Conservation (phyloP, 2,888 invertebrate genomes). For the Protophormia terraenovae region DNA sequence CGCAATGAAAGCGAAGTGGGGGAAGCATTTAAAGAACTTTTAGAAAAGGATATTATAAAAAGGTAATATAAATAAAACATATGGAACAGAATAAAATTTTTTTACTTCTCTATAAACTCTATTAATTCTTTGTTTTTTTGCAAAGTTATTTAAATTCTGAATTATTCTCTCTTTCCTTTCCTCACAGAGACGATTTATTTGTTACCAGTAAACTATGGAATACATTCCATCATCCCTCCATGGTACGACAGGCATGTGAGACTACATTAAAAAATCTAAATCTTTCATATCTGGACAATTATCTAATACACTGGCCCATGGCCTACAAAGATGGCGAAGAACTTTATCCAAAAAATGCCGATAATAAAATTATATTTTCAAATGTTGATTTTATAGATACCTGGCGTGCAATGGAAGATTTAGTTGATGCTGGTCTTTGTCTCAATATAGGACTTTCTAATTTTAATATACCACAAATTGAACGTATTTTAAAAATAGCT, state of each 20-base stretch:
- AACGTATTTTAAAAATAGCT: conserved; percentile 84
- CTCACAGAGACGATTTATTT: conserved; percentile 85
- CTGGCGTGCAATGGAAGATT: conserved; percentile 88
- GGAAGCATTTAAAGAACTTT: conserved; percentile 84
- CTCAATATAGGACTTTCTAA: conserved; percentile 88
- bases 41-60: conserved; percentile 86
- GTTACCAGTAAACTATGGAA: conserved; percentile 94
- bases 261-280: conserved; percentile 87
- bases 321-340: conserved; percentile 85
- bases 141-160: too few species aligned
- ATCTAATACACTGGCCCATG: conserved; percentile 96
- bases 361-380: conserved; percentile 84
- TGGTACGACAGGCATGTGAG: conserved; percentile 87
- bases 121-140: too few species aligned
- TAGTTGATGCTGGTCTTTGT: conserved; percentile 86
- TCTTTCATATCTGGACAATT: conserved; percentile 91
- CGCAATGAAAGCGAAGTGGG: conserved; percentile 90
- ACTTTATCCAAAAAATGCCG: conserved; percentile 84
- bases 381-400: conserved; percentile 88
- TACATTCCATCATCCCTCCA: conserved; percentile 90
- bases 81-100: background rate
- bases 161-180: too few species aligned
- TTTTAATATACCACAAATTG: conserved; percentile 89
- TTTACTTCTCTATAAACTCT: background rate
- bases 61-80: conserved; percentile 80